These are phyloP conservation scores for Platyscapa corneri DNA, from an alignment of 1,140 invertebrate species.

Conservation along the genomic window DNA sequence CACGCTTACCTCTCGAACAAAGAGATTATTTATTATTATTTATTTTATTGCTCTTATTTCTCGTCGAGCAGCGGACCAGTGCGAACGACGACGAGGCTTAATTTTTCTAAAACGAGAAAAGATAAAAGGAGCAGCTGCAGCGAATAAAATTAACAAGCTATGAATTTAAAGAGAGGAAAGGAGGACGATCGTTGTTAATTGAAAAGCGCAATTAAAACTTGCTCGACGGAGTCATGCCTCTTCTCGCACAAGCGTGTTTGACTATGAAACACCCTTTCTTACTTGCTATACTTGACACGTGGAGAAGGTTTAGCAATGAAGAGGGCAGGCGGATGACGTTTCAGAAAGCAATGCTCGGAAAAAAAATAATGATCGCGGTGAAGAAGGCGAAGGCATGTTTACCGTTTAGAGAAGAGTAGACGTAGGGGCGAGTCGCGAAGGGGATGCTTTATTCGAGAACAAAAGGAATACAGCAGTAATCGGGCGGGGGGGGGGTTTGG, in stretches of 20 bases:
- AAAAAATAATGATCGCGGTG: not conserved
- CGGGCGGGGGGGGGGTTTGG: not conserved
- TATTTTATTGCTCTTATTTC: too few relatives aligned
- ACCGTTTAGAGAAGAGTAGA: not conserved
- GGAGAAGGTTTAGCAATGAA: not conserved
- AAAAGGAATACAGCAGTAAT: not conserved
- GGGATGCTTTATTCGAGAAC: not conserved
- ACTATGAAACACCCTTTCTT: constrained; percentile 21
- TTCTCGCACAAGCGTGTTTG: constrained; percentile 35
- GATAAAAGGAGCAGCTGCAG: not conserved
- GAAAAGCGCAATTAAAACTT: constrained; percentile 17
- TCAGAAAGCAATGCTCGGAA: not conserved
- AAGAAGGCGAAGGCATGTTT: not conserved
- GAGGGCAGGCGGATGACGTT: not conserved
- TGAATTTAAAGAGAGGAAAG: not conserved
- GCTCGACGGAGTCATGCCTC: constrained; percentile 40
- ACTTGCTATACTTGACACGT: too few relatives aligned
- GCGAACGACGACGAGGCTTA: too few relatives aligned
- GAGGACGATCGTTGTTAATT: not conserved
- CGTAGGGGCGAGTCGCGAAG: not conserved
- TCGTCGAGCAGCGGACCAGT: too few relatives aligned
- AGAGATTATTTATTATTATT: too few relatives aligned
- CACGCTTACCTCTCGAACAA: too few relatives aligned
- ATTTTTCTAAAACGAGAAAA: constrained; percentile 35
- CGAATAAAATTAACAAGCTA: not conserved